Conservation (phyloP, 53 echinoderm and acorn worm genomes). For the Holothuria scabra region DNA sequence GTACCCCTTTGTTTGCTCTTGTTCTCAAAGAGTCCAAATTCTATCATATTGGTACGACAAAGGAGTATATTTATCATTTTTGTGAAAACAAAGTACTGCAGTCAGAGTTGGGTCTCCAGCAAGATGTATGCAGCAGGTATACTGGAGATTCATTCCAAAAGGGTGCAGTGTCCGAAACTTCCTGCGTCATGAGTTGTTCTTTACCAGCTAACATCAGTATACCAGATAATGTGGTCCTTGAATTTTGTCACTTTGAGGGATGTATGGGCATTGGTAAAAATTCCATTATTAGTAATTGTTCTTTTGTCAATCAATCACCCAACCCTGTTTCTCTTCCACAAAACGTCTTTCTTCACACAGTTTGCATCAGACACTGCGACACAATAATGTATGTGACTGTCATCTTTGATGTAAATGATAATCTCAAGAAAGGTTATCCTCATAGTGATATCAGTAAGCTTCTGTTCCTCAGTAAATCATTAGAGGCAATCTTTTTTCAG, state of each 20-base stretch:
- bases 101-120: constrained; percentile 48
- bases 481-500: constrained; percentile 60
- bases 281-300: constrained; percentile 80
- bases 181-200: constrained; percentile 75
- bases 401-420: constrained; percentile 74
- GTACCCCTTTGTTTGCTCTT: constrained; percentile 77
- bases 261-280: constrained; percentile 53
- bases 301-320: constrained; percentile 25
- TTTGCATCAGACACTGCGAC: constrained; percentile 48
- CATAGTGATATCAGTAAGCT: constrained; percentile 45
- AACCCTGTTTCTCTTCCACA: constrained; percentile 52
- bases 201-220: constrained; percentile 49
- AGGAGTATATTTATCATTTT: constrained; percentile 80
- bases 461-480: constrained; percentile 59
- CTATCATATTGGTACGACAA: constrained; percentile 87
- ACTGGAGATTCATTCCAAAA: neutral
- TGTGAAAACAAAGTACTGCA: constrained; percentile 64
- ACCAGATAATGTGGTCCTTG: constrained; percentile 66
- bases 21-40: constrained; percentile 78
- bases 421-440: constrained; percentile 67
- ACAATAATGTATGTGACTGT: constrained; percentile 70
- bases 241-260: constrained; percentile 67
- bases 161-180: neutral
- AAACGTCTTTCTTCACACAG: constrained; percentile 80
- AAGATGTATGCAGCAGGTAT: constrained; percentile 57